Conservation (phyloP, 2,888 invertebrate species). For the Tubulanus polymorphus region DNA sequence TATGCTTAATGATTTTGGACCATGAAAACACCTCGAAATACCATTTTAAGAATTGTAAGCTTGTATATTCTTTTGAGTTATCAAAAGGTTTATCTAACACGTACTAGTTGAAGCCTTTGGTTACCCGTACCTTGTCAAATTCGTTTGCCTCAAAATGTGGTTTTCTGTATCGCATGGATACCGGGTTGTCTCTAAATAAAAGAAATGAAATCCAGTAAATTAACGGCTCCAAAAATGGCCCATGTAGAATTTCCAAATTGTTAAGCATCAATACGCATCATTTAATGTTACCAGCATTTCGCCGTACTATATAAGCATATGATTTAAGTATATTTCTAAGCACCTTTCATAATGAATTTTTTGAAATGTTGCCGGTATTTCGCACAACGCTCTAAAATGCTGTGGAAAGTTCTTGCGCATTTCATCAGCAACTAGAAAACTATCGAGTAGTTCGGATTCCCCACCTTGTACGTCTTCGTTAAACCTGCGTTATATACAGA, state of each 20-base stretch:
- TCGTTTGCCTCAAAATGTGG: slow-evolving; percentile 39
- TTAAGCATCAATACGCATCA: background rate
- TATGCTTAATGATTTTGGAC: too few relatives aligned
- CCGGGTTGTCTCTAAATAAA: slow-evolving; percentile 30
- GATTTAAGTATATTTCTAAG: background rate
- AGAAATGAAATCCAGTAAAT: background rate
- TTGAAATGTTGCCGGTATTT: slow-evolving; percentile 44
- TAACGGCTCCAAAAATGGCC: too few relatives aligned
- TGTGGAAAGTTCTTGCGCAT: slow-evolving; percentile 28
- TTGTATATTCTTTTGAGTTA: too few relatives aligned
- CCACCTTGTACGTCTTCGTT: slow-evolving; percentile 41
- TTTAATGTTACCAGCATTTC: background rate
- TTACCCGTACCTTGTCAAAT: too few relatives aligned
- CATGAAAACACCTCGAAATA: too few relatives aligned
- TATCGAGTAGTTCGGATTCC: slow-evolving; percentile 36
- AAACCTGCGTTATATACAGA: slow-evolving; percentile 28
- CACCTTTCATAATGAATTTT: slow-evolving; percentile 41
- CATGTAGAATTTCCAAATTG: background rate
- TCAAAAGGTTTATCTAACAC: too few relatives aligned
- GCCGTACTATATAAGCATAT: background rate
- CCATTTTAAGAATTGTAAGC: too few relatives aligned
- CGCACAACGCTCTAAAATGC: slow-evolving; percentile 31
- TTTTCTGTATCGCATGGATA: slow-evolving; percentile 36
- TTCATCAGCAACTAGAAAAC: slow-evolving; percentile 34
- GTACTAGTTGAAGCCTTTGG: too few relatives aligned